Evolutionary conservation across 1,140 invertebrate genomes (phyloP).

Genomic region (Latrodectus geometricus): DNA sequence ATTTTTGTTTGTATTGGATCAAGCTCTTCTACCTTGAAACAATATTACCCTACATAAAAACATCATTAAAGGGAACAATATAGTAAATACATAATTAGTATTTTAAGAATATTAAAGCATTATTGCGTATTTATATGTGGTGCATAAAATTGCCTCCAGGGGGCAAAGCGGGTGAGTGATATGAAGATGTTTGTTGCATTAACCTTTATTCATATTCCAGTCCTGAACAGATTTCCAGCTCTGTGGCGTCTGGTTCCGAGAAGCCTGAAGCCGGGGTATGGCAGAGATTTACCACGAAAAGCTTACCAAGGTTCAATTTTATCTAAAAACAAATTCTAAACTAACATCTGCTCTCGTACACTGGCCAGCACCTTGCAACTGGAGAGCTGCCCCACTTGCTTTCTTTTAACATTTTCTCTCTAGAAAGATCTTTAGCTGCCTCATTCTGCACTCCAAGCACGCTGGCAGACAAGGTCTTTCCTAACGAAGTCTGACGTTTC

Average conservation of each 20-base stretch:
- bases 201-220: constrained; percentile 48
- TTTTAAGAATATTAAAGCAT: too few species aligned
- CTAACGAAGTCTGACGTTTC: too few species aligned
- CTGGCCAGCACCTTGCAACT: constrained; percentile 24
- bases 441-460: background rate
- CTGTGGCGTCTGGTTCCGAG: constrained; percentile 52
- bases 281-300: constrained; percentile 30
- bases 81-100: too few species aligned
- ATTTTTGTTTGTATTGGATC: too few species aligned
- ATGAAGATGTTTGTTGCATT: background rate
- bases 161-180: too few species aligned
- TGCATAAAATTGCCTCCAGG: too few species aligned
- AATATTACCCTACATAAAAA: too few species aligned
- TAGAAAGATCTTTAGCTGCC: constrained; percentile 44
- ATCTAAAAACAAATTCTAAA: constrained; percentile 1
- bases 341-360: background rate
- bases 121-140: too few species aligned
- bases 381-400: constrained; percentile 33
- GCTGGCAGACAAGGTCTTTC: too few species aligned
- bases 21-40: too few species aligned
- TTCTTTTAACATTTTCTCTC: constrained; percentile 12
- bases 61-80: too few species aligned
- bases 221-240: constrained; percentile 54
- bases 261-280: constrained; percentile 49
- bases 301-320: constrained; percentile 42